Evolutionary conservation across 2,113 vertebrate species (phyloP), one percentile per base, ranked within the genome.

Genomic region (Paramisgurnus dabryanus): DNA sequence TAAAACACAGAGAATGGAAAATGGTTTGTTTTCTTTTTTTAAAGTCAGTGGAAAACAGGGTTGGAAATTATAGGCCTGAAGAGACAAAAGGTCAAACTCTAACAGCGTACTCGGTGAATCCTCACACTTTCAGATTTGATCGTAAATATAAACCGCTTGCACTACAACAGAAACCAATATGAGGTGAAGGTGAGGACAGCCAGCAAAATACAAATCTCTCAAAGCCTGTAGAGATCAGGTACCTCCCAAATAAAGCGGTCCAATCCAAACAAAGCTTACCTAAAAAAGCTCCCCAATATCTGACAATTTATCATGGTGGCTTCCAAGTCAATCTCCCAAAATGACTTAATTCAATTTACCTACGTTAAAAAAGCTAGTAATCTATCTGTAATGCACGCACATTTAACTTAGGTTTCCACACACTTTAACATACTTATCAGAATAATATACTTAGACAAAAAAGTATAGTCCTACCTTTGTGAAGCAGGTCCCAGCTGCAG

Each of bases 401-500:
- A 67, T 2, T 13, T 6, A 12, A 13, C 11, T 55, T 12, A n/a
- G 65, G 15, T 15, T 43, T 40, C 18, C 18, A 71, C 22, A 49
- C 10, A 67, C 22, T 27, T 57, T 18, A 0, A 4, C 49, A 40
- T 6, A 71, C 9, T n/a, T n/a, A 71, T 55, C 50, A 71, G 68
- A 55, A 63, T 18, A 61, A 80, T 4, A 57, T 6, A 17, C 15
- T 17, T 58, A 60, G 39, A 79, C 10, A 63, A 66, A 73, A 39
- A 27, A 71, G 39, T 6, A 11, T 0, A 18, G 50, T 83, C 91
- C 71, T 86, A 96, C 95, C 94, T 95, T 92, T 13, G 96, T 87
- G 86, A 96, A 96, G 89, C 95, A 96, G 83, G 93, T 95, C 67
- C 94, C 95, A 15, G 90, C 86, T 0, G 92, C 88, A 5, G 89